Base-by-base conservation (phyloP, 2,888 invertebrate genomes). In the Carterocephalus palaemon region DNA sequence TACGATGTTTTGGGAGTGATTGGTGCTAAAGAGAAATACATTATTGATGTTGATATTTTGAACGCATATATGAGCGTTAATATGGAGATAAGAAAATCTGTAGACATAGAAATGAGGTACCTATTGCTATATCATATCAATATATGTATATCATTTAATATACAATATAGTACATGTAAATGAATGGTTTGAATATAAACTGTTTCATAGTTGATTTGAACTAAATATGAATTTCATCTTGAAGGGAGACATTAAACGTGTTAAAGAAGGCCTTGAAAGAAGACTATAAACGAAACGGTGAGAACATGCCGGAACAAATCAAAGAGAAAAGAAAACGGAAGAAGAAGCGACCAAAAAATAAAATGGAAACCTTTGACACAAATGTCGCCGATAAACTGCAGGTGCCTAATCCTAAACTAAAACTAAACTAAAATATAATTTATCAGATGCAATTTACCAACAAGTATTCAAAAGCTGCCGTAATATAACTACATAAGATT, bases 71-170 rank as follows among this genome's bases (percentile, higher is more conserved):
- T 59, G 59, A 63, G 74, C 47, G 64, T 52, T 1, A 74, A 71
- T 52, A 48, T 62, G 22, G 68, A 73, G 49, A 41, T 75, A 4
- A 52, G 68, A 24, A 54, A 56, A 9, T 39, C 51, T 20, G 71
- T 70, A 1, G 70, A 72, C 29, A 59, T 64, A 10, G 60, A 69
- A 20, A 81, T 82, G 78, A 68, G 56, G 62, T 57, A 37, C n/a
- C n/a, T 7, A 16, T 36, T 15, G 15, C 2, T 4, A n/a, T n/a
- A n/a, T n/a, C n/a, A n/a, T n/a, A n/a, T n/a, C n/a, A n/a, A n/a
- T n/a, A n/a, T n/a, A n/a, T n/a, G n/a, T n/a, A n/a, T n/a, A n/a
- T n/a, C n/a, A n/a, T n/a, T n/a, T n/a, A n/a, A n/a, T n/a, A n/a
- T n/a, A n/a, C n/a, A n/a, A n/a, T n/a, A n/a, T n/a, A n/a, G n/a